Conservation (phyloP, 1,140 invertebrate species). For the Bombus sylvicola region DNA sequence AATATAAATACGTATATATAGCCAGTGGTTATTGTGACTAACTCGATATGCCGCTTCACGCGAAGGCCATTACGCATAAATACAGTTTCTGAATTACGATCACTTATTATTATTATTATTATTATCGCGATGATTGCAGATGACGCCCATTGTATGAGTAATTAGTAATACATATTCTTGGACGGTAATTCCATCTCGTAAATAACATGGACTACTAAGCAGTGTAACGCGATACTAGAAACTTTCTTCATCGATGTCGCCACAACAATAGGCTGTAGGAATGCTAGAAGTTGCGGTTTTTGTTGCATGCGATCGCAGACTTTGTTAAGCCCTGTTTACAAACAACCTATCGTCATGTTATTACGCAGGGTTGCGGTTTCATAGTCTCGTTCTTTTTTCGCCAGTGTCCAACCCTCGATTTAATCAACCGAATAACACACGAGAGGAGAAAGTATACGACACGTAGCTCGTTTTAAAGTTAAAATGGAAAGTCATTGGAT, state of each 20-base stretch:
- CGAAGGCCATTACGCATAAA: not conserved
- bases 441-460: not conserved
- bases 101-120: not conserved
- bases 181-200: not conserved
- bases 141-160: not conserved
- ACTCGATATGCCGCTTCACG: not conserved
- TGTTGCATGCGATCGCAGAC: not conserved
- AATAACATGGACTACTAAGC: not conserved
- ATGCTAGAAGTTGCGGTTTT: not conserved
- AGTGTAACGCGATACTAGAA: not conserved
- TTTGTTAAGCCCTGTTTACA: not conserved
- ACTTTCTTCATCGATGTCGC: not conserved
- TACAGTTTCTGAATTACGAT: not conserved
- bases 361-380: not conserved
- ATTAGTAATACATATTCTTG: not conserved
- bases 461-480: not conserved
- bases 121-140: not conserved
- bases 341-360: not conserved
- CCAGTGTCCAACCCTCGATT: not conserved
- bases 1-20: not conserved
- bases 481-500: not conserved
- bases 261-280: not conserved
- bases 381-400: not conserved
- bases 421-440: not conserved
- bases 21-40: not conserved